A percentile compares a stretch with the other conserved stretches of the same genome.
Evolutionary conservation across 1,140 invertebrate genomes (phyloP).

Genomic region (Aradophagus sp.): DNA sequence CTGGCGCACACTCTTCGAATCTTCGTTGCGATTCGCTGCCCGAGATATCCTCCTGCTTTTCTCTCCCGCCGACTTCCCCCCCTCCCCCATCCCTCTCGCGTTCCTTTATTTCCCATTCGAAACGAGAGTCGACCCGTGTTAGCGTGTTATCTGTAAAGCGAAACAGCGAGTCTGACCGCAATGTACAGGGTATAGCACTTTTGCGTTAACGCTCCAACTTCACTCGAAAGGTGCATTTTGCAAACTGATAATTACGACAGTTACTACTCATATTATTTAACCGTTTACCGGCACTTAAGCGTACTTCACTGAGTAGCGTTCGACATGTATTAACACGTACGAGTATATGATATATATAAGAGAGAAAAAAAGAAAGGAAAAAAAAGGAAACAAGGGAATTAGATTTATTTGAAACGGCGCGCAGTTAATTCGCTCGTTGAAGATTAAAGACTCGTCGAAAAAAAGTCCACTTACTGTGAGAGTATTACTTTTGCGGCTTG

Average conservation of each 20-base stretch:
- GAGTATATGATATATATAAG: slow-evolving; percentile 38
- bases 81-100: too few species aligned
- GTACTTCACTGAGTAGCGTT: slow-evolving; percentile 55
- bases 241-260: slow-evolving; percentile 57
- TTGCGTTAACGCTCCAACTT: slow-evolving; percentile 56
- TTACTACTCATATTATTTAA: slow-evolving; percentile 58
- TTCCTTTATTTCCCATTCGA: too few species aligned
- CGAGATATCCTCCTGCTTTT: too few species aligned
- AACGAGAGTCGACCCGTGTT: too few species aligned
- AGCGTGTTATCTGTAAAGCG: slow-evolving; percentile 53
- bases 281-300: slow-evolving; percentile 54
- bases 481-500: too few species aligned
- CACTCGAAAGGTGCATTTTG: slow-evolving; percentile 52
- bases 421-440: slow-evolving; percentile 27
- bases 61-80: too few species aligned
- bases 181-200: slow-evolving; percentile 59
- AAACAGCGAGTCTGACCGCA: slow-evolving; percentile 50
- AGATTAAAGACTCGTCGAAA: too few species aligned
- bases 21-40: too few species aligned
- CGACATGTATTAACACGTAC: slow-evolving; percentile 47
- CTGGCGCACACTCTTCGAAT: too few species aligned
- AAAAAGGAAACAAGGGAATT: slow-evolving; percentile 29
- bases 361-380: too few species aligned
- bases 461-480: too few species aligned
- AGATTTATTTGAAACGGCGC: slow-evolving; percentile 35